phyloP scores from a whole-genome alignment of 92 coral and sea anemone genomes.

The Parazoanthus swiftii region DNA sequence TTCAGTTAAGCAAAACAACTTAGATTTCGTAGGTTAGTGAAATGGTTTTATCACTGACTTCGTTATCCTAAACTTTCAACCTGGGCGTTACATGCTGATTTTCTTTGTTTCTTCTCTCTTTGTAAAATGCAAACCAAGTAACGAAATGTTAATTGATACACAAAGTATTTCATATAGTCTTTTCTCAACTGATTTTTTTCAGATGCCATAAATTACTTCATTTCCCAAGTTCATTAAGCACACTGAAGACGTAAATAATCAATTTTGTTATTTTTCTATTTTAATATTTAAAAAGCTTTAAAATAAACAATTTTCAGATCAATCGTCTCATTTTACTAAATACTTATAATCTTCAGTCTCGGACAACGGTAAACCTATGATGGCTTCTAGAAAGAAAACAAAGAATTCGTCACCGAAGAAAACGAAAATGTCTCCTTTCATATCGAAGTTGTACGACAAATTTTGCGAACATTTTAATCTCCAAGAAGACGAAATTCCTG shows the following conservation, averaged over 20 bases:
- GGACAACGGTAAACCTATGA: not conserved
- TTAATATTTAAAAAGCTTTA: not conserved
- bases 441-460: not conserved
- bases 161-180: too few species aligned
- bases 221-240: too few species aligned
- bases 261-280: not conserved
- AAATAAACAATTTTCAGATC: not conserved
- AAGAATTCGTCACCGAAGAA: not conserved
- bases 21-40: too few species aligned
- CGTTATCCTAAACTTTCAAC: too few species aligned
- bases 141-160: too few species aligned
- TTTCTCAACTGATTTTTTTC: not conserved
- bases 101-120: too few species aligned
- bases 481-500: conserved; percentile 4
- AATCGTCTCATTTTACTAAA: too few species aligned
- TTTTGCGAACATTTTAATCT: not conserved
- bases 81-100: too few species aligned
- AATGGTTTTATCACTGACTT: too few species aligned
- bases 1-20: too few species aligned
- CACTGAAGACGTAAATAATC: not conserved
- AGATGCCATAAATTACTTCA: not conserved
- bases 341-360: not conserved
- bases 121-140: too few species aligned
- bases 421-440: not conserved
- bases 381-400: conserved; percentile 21